Percentiles rank a stretch among this genome's conserved stretches.
Evolutionary conservation across 2,888 invertebrate genomes (phyloP).

Genomic region (Eudemis profundana): DNA sequence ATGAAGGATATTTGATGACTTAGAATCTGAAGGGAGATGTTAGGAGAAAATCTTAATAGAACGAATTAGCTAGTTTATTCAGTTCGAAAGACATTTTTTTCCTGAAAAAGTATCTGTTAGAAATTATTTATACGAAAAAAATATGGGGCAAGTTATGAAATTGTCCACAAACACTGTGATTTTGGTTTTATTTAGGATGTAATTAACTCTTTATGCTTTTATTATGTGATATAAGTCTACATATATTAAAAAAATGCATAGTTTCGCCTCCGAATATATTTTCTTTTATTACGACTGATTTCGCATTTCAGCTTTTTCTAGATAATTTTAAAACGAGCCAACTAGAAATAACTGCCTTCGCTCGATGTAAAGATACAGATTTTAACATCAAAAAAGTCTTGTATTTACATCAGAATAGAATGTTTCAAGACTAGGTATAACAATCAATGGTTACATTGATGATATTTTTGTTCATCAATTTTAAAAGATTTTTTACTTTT

Average conservation of each 20-base stretch:
- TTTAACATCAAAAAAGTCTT: slow-evolving; percentile 13
- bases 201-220: slow-evolving; percentile 78
- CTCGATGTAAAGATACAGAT: slow-evolving; percentile 23
- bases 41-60: slow-evolving; percentile 72
- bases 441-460: slow-evolving; percentile 19
- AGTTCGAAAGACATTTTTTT: slow-evolving; percentile 79
- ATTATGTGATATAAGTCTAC: slow-evolving; percentile 79
- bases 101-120: slow-evolving; percentile 70
- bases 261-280: slow-evolving; percentile 57
- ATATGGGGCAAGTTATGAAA: slow-evolving; percentile 77
- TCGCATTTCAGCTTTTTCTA: slow-evolving; percentile 67
- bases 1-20: slow-evolving; percentile 78
- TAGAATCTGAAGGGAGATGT: slow-evolving; percentile 64
- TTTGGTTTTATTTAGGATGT: slow-evolving; percentile 82
- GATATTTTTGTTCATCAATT: slow-evolving; percentile 11
- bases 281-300: slow-evolving; percentile 63
- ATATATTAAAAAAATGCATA: slow-evolving; percentile 64
- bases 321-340: slow-evolving; percentile 47
- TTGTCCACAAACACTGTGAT: slow-evolving; percentile 82
- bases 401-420: not conserved
- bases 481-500: not conserved
- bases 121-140: slow-evolving; percentile 79
- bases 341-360: slow-evolving; percentile 40
- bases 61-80: slow-evolving; percentile 73
- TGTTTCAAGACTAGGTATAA: slow-evolving; percentile 18